Base-by-base conservation (phyloP, 2,888 invertebrate genomes). In the Cataglyphis altisquamis region DNA sequence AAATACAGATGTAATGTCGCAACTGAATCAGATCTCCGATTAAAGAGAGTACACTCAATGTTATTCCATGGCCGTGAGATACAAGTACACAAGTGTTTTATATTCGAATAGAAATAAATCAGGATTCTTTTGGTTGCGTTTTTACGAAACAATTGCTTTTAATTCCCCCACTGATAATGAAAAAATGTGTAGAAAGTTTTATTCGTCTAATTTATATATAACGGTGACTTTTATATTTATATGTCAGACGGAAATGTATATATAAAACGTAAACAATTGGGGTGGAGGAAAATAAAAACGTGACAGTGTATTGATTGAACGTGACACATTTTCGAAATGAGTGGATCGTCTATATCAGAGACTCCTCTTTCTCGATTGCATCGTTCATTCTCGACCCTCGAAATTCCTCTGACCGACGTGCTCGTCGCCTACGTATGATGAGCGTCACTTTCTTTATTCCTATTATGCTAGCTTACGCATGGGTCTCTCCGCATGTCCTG, bases 361-460 rank as follows among this genome's bases (percentile, higher is more conserved):
- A 15, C n/a, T 62, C 63, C 45, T 63, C 32, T 57, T 72, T n/a
- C 52, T 72, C 39, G 15, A 29, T n/a, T 4, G 32, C 10, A 39
- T 12, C 41, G 52, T 48, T 18, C 68, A 36, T 75, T 82, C 82
- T 32, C 66, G 29, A 63, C 21, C 25, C 63, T 83, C 68, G 68
- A 83, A 78, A 83, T 57, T 84, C 52, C 52, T 52, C 81, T 45
- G 45, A 62, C 72, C 55, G 41, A 68, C 39, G 75, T 29, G 60
- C 29, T 10, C 36, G 66, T 41, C 48, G 62, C 48, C 45, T 82
- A 55, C 82, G 84, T 52, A 52, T 84, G 85, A 85, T 85, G 90
- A 91, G 92, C 90, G 92, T 92, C 92, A 88, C 91, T 93, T 93
- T 92, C 91, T 91, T 92, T 90, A 90, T 93, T 92, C 90, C 92